These are phyloP conservation scores for Chalcosyrphus nemorum DNA, from an alignment of 2,888 invertebrate species.

Conservation along the genomic window DNA sequence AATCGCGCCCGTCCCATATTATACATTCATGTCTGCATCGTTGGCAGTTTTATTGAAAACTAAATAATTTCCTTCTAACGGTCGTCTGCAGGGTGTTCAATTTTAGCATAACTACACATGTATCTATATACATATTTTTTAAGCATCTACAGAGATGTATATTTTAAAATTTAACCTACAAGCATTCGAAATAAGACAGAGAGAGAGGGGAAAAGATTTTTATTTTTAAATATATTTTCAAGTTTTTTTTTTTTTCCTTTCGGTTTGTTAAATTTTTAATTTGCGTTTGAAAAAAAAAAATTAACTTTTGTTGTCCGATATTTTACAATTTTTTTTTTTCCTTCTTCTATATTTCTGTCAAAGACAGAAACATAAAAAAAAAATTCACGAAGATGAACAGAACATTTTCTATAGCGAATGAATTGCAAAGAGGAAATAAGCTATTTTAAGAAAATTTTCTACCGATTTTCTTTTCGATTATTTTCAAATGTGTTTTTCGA, in stretches of 20 bases:
- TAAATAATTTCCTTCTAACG: constrained; percentile 42
- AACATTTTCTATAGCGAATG: constrained; percentile 10
- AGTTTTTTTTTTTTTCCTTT: constrained; percentile 39
- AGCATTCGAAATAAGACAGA: constrained; percentile 23
- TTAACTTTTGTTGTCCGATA: constrained; percentile 40
- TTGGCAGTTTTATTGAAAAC: constrained; percentile 66
- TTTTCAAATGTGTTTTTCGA: constrained; percentile 26
- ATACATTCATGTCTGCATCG: constrained; percentile 70
- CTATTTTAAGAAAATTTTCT: constrained; percentile 52
- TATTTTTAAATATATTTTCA: constrained; percentile 49
- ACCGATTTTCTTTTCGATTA: constrained; percentile 24
- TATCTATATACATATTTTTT: not conserved
- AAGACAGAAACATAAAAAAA: constrained; percentile 1
- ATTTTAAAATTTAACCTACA: constrained; percentile 1
- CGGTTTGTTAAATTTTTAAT: constrained; percentile 36
- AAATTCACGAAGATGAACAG: not conserved
- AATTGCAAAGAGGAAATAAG: constrained; percentile 54
- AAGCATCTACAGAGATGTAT: not conserved
- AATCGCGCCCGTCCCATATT: constrained; percentile 64
- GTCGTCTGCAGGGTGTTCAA: constrained; percentile 49
- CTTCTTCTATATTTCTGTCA: constrained; percentile 9
- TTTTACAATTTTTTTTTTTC: constrained; percentile 21
- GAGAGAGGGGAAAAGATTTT: constrained; percentile 30
- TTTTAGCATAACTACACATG: constrained; percentile 49
- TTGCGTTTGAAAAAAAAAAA: constrained; percentile 25